Conservation (phyloP, 2,797 vertebrate genomes). For the Pangasius larnaudii region DNA sequence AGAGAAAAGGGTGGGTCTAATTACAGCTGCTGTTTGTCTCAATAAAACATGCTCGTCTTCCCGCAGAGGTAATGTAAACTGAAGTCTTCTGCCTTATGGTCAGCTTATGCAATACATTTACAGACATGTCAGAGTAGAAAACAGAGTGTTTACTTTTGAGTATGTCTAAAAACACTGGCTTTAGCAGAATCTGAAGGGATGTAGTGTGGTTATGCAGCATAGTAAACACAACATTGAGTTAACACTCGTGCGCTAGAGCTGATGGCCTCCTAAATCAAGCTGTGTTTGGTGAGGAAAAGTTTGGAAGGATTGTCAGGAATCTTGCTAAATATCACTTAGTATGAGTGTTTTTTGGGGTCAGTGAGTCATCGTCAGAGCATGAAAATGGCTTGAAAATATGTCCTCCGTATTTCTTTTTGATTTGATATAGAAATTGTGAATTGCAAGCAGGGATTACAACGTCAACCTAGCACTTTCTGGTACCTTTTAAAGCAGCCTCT, state of each 20-base stretch:
- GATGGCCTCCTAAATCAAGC: constrained; percentile 57
- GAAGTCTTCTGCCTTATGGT: constrained; percentile 54
- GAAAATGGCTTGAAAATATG: not conserved
- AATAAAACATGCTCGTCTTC: constrained; percentile 66
- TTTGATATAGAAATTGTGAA: not conserved
- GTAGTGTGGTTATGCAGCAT: constrained; percentile 46
- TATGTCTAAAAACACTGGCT: constrained; percentile 47
- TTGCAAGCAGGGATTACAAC: constrained; percentile 17
- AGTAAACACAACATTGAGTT: constrained; percentile 48
- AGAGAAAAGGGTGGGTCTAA: constrained; percentile 67
- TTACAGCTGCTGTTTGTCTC: constrained; percentile 80
- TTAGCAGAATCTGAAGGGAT: constrained; percentile 38
- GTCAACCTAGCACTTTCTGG: constrained; percentile 25
- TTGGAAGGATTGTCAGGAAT: constrained; percentile 50
- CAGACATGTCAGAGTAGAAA: constrained; percentile 61
- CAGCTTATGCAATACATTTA: constrained; percentile 70
- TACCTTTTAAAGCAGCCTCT: constrained; percentile 87
- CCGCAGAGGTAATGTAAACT: constrained; percentile 70
- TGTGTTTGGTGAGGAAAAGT: constrained; percentile 47
- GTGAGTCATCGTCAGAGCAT: not conserved
- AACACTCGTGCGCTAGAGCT: constrained; percentile 20
- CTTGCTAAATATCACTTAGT: constrained; percentile 43
- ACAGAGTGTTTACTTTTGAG: constrained; percentile 58
- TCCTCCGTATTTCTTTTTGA: constrained; percentile 3
- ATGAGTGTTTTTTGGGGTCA: not conserved